Evolutionary conservation across 2,797 vertebrate species (phyloP), one percentile per base, ranked within the genome.

Genomic region (Mustela erminea): DNA sequence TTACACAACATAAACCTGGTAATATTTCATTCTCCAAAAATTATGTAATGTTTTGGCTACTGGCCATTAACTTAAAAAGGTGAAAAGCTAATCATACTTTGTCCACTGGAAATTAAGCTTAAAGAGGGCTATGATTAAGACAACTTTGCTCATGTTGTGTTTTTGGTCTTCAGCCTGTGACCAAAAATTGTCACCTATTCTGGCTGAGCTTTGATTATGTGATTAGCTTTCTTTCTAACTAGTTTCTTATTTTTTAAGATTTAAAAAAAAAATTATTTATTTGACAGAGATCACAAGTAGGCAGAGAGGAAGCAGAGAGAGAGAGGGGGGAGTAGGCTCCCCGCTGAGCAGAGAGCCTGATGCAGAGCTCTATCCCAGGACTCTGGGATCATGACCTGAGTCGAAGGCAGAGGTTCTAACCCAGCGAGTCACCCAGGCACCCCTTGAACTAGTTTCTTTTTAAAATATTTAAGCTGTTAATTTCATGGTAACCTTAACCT

Each of bases 51-150:
- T 86, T 93, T 72, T 95, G 41, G 41, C 46, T 83, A 94, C 54
- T 95, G 27, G 62, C 88, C 75, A 94, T 70, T 92, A 96, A 98
- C 58, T 87, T 97, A 64, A 96, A 93, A 92, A 96, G 89, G 32
- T 75, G 93, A 80, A 93, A 96, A 25, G 8, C 70, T 54, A 96
- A 81, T 64, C 77, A 80, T 1, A 0, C 0, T 85, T 95, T 92
- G n/a, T 82, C 83, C 87, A 74, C 32, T 96, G 90, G 21, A 88
- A 93, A 54, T 88, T 89, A 78, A 29, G 62, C 72, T 83, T 0
- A 14, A 96, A 78, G 46, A 95, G 49, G 54, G 49, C 74, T 32
- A 2, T 66, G 43, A 72, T 66, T 93, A 87, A 96, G 92, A 68
- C 4, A 96, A 41, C 18, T 92, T 52, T 49, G 95, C 32, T 92